phyloP scores from a whole-genome alignment of 1,140 invertebrate genomes.

The Scaptomyza pallida region DNA sequence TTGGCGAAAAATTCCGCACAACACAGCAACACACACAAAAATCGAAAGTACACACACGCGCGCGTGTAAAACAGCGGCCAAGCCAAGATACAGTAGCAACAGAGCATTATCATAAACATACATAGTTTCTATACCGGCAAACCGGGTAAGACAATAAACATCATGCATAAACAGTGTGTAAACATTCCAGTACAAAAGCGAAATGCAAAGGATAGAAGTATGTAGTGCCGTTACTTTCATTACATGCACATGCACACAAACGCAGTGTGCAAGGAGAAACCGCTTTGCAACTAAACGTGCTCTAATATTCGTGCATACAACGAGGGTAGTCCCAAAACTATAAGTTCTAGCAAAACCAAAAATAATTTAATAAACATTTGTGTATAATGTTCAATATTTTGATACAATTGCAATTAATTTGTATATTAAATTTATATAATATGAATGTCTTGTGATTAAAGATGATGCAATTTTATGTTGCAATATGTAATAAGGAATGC shows the following conservation, averaged over 20 bases:
- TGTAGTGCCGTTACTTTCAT: slow-evolving; percentile 19
- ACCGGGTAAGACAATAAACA: slow-evolving; percentile 25
- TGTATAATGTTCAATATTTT: too few species aligned
- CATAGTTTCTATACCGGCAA: slow-evolving; percentile 13
- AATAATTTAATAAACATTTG: too few species aligned
- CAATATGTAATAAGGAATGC: too few species aligned
- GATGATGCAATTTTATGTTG: too few species aligned
- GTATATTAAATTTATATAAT: too few species aligned
- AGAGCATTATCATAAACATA: slow-evolving; percentile 1
- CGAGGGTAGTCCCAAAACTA: background rate
- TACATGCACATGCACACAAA: background rate
- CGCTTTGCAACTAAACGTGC: slow-evolving; percentile 10
- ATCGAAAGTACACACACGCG: slow-evolving; percentile 34
- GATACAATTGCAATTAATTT: too few species aligned
- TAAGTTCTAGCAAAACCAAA: too few species aligned
- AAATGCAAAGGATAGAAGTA: slow-evolving; percentile 16
- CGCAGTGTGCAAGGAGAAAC: slow-evolving; percentile 9
- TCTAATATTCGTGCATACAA: slow-evolving; percentile 7
- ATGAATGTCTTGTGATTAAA: too few species aligned
- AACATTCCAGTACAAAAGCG: background rate
- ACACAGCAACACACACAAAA: slow-evolving; percentile 39
- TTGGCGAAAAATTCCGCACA: slow-evolving; percentile 55
- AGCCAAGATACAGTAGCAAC: slow-evolving; percentile 16
- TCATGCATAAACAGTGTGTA: slow-evolving; percentile 13
- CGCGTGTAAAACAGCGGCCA: slow-evolving; percentile 13